These are phyloP conservation scores for Callipepla squamata DNA, from an alignment of 2,113 vertebrate species.

Conservation along the genomic window DNA sequence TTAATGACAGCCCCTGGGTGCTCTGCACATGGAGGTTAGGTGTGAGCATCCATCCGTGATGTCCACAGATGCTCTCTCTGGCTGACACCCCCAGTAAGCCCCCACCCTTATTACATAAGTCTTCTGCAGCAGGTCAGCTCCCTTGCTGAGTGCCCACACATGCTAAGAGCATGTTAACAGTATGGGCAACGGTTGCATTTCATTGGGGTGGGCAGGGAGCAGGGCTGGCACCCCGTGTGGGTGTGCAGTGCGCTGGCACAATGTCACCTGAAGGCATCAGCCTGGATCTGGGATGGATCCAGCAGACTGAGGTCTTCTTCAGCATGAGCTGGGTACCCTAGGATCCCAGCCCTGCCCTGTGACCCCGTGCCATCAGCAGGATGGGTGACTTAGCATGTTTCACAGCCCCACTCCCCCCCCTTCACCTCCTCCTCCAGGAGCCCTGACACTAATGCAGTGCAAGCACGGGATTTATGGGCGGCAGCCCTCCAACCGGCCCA, in stretches of 20 bases:
- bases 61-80: fast-evolving
- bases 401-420: background rate
- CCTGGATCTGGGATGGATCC: background rate
- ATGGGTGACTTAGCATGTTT: conserved; percentile 22
- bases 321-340: background rate
- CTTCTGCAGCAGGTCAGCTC: background rate
- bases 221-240: fast-evolving
- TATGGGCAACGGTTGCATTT: conserved; percentile 20
- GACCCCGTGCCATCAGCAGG: fast-evolving
- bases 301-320: background rate
- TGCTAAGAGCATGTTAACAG: fast-evolving
- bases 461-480: conserved; percentile 43
- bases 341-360: too few species aligned
- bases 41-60: background rate
- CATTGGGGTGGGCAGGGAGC: background rate
- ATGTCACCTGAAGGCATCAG: fast-evolving
- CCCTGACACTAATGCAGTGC: conserved; percentile 34
- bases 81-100: background rate
- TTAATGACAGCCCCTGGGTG: background rate
- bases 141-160: fast-evolving
- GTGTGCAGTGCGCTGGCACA: fast-evolving
- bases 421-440: background rate
- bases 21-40: background rate
- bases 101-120: background rate
- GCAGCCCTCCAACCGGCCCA: conserved; percentile 64